phyloP scores from a whole-genome alignment of 1,140 invertebrate genomes.

The Bilobella aurantiaca region DNA sequence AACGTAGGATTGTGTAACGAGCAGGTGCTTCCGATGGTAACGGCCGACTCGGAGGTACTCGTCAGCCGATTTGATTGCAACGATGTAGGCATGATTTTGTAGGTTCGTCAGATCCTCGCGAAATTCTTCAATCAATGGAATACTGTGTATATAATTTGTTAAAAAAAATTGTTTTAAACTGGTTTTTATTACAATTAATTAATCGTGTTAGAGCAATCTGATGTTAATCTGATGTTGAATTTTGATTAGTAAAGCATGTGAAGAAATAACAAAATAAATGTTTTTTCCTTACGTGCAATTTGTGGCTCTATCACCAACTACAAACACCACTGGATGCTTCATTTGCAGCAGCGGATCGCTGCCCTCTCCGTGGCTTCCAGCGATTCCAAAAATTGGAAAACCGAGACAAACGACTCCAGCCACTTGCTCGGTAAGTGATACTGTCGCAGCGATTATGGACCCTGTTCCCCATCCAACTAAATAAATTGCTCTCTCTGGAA shows the following conservation, averaged over 20 bases:
- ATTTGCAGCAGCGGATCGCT: constrained; percentile 14
- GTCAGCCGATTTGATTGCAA: constrained; percentile 73
- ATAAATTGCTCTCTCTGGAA: constrained; percentile 59
- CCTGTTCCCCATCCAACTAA: constrained; percentile 66
- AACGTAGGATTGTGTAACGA: constrained; percentile 70
- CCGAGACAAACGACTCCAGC: constrained; percentile 27
- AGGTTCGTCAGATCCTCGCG: constrained; percentile 50
- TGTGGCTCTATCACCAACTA: constrained; percentile 24
- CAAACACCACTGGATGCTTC: constrained; percentile 22
- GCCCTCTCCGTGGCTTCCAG: constrained; percentile 2
- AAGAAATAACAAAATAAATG: not conserved
- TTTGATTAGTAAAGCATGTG: too few relatives aligned
- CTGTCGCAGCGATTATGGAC: constrained; percentile 50
- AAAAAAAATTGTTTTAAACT: too few relatives aligned
- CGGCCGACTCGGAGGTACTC: constrained; percentile 61
- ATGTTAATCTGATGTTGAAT: too few relatives aligned
- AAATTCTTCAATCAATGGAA: constrained; percentile 67
- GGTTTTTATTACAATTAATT: too few relatives aligned
- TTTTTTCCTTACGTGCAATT: constrained; percentile 17
- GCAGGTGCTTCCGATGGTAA: constrained; percentile 56
- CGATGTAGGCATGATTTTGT: constrained; percentile 60
- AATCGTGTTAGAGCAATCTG: too few relatives aligned
- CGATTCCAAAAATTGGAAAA: constrained; percentile 18
- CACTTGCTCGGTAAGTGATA: constrained; percentile 16
- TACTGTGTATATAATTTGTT: too few relatives aligned